These are phyloP conservation scores for Tenrec ecaudatus DNA, from an alignment of 2,113 vertebrate genomes.

Conservation along the genomic window DNA sequence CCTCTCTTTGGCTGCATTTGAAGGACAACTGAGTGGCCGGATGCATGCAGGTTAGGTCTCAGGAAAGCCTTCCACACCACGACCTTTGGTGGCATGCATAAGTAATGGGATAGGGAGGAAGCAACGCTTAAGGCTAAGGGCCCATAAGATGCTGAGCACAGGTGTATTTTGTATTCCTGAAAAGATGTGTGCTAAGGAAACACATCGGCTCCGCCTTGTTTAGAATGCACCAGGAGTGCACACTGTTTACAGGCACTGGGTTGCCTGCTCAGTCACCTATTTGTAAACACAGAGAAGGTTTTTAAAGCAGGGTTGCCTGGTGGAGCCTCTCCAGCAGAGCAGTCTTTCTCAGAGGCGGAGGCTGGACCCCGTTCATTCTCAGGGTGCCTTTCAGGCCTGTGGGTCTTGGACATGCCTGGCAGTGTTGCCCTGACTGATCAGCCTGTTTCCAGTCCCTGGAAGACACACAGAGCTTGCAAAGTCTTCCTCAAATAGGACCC, in stretches of 20 bases:
- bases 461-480: neutral
- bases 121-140: neutral
- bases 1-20: neutral
- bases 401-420: neutral
- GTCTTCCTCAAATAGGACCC: neutral
- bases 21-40: neutral
- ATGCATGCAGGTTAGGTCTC: neutral
- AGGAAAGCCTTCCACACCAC: neutral
- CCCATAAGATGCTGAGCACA: neutral
- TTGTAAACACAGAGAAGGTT: conserved; percentile 63
- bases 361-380: neutral
- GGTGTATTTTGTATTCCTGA: conserved; percentile 58
- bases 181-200: conserved; percentile 57
- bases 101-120: neutral
- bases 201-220: neutral
- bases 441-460: neutral
- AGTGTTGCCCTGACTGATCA: neutral
- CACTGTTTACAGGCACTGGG: neutral
- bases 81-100: neutral
- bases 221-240: conserved; percentile 13
- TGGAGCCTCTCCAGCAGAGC: neutral
- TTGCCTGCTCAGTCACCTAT: conserved; percentile 50
- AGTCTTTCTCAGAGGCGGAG: conserved; percentile 42
- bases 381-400: neutral
- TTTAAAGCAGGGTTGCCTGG: neutral